phyloP scores from a whole-genome alignment of 2,888 invertebrate species.

The Diaperis boleti region DNA sequence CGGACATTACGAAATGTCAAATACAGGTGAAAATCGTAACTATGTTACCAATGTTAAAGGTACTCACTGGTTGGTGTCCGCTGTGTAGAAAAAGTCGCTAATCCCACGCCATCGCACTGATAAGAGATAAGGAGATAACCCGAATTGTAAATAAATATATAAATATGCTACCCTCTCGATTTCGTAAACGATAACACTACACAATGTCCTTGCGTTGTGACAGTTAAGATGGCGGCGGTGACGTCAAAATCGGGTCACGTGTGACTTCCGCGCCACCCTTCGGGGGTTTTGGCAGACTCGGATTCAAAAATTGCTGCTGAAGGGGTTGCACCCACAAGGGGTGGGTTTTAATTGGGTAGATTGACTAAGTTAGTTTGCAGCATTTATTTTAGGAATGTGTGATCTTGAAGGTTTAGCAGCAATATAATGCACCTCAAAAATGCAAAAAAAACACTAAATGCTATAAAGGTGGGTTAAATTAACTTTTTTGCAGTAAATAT shows the following conservation, averaged over 20 bases:
- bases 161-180: conserved; percentile 40
- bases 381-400: too few species aligned
- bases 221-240: conserved; percentile 41
- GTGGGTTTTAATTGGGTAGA: too few species aligned
- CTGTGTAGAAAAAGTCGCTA: conserved; percentile 4
- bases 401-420: too few species aligned
- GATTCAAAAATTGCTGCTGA: too few species aligned
- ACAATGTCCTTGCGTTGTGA: conserved; percentile 43
- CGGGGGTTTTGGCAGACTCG: too few species aligned
- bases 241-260: conserved; percentile 37
- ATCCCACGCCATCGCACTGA: conserved; percentile 26
- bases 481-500: too few species aligned
- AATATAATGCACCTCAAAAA: too few species aligned
- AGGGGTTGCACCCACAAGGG: too few species aligned
- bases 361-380: too few species aligned
- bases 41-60: conserved; percentile 15
- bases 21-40: conserved; percentile 42
- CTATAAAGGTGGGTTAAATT: too few species aligned
- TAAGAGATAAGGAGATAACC: conserved; percentile 24
- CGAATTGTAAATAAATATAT: conserved; percentile 39
- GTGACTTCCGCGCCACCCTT: conserved; percentile 23
- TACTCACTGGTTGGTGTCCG: conserved; percentile 28
- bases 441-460: too few species aligned
- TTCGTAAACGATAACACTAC: conserved; percentile 35
- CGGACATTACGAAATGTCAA: conserved; percentile 44